Conservation (phyloP, 2,888 invertebrate species). For the Catocala nupta region DNA sequence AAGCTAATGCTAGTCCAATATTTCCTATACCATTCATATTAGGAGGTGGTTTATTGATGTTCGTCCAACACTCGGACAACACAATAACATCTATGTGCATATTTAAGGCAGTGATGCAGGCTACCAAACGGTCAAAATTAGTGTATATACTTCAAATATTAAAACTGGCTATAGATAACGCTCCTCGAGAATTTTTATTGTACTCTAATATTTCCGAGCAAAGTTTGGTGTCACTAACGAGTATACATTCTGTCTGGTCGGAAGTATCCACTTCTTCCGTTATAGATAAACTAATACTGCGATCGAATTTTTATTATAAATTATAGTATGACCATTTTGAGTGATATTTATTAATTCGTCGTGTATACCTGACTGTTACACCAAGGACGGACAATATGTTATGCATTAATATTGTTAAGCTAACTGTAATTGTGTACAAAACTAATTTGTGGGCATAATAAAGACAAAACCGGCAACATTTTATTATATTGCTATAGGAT, state of each 20-base stretch:
- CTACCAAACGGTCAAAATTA: neutral
- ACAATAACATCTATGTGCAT: neutral
- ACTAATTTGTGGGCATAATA: no score
- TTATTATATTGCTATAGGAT: no score
- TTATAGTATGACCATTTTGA: neutral
- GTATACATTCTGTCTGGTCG: neutral
- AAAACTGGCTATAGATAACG: neutral
- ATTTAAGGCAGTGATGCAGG: neutral
- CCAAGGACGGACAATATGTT: no score
- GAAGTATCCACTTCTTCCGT: neutral
- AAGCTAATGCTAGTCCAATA: neutral
- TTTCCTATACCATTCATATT: neutral
- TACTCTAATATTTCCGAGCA: neutral
- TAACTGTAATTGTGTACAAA: no score
- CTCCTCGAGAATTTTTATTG: neutral
- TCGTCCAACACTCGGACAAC: conserved; percentile 1
- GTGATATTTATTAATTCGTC: no score
- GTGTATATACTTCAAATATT: neutral
- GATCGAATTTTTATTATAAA: conserved; percentile 1
- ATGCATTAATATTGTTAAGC: no score
- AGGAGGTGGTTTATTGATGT: neutral
- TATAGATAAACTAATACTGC: neutral
- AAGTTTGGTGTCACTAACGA: neutral
- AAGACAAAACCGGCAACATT: no score
- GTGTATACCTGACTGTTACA: no score